A percentile compares a stretch with the other conserved stretches of the same genome.
Evolutionary conservation across 35 echinoderm and acorn worm species (phyloP).

Genomic region (Patiria miniata): DNA sequence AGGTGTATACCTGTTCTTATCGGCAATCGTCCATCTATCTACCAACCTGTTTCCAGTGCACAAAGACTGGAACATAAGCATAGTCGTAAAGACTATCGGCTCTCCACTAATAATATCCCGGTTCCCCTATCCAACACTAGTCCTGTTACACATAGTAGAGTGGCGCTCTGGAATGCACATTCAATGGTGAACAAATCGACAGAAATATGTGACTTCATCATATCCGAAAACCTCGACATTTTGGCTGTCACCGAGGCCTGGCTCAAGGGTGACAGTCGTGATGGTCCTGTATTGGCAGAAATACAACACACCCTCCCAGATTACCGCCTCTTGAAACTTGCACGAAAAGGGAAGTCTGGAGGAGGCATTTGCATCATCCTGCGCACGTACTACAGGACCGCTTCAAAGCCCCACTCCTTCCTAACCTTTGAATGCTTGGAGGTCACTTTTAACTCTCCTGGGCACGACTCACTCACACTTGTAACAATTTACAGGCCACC

Average conservation of each 20-base stretch:
- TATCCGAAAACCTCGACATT: constrained; percentile 49
- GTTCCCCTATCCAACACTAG: too few species aligned
- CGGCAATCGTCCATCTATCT: too few species aligned
- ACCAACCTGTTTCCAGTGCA: too few species aligned
- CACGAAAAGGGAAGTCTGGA: constrained; percentile 16
- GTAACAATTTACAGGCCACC: constrained; percentile 39
- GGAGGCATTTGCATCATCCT: constrained; percentile 50
- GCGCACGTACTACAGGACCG: background rate
- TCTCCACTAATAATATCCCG: too few species aligned
- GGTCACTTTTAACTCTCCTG: background rate
- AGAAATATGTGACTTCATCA: constrained; percentile 35
- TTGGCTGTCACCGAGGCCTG: constrained; percentile 54
- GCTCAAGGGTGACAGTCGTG: constrained; percentile 40
- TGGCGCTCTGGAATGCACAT: constrained; percentile 4
- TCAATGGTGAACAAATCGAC: constrained; percentile 27
- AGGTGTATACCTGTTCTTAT: background rate
- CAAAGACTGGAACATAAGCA: too few species aligned
- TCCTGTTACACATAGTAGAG: too few species aligned
- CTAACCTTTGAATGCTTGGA: constrained; percentile 33
- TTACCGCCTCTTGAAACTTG: background rate
- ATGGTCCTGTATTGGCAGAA: constrained; percentile 24
- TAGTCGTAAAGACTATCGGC: too few species aligned
- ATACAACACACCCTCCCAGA: constrained; percentile 39
- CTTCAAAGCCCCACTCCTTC: background rate
- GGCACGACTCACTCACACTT: background rate